A percentile compares a stretch with the other conserved stretches of the same genome.
These are phyloP conservation scores for Bubalus kerabau DNA, from an alignment of 2,113 vertebrate genomes.

Conservation along the genomic window DNA sequence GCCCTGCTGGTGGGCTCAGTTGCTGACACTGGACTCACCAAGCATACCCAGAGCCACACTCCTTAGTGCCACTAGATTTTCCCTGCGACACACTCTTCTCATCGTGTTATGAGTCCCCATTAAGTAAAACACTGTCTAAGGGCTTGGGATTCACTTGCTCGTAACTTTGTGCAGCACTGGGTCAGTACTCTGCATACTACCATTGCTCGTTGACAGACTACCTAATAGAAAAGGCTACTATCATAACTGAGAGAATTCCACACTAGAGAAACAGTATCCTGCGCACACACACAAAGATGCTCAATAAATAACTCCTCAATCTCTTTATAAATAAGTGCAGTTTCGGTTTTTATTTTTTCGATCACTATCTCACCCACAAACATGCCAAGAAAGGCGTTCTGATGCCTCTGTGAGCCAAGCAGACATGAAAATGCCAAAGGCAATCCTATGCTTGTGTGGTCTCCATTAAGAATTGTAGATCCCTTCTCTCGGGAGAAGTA, in stretches of 20 bases:
- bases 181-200: not conserved
- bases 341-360: slow-evolving; percentile 41
- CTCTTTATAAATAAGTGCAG: slow-evolving; percentile 47
- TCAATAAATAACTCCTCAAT: slow-evolving; percentile 46
- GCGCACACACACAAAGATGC: not conserved
- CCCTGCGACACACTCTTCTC: not conserved
- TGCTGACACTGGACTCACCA: not conserved
- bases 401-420: slow-evolving; percentile 21
- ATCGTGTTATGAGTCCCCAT: not conserved
- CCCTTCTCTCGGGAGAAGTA: not conserved
- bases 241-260: not conserved
- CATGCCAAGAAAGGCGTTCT: slow-evolving; percentile 39
- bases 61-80: not conserved
- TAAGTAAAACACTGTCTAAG: not conserved
- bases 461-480: slow-evolving; percentile 44
- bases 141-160: not conserved
- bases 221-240: not conserved
- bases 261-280: not conserved
- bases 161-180: not conserved
- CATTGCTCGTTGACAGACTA: not conserved
- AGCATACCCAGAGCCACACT: not conserved
- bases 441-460: slow-evolving; percentile 44
- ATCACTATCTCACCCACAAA: slow-evolving; percentile 29
- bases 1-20: not conserved
- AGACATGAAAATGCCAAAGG: slow-evolving; percentile 36